These are phyloP conservation scores for Ostrea edulis DNA, from an alignment of 1,140 invertebrate species.

Conservation along the genomic window DNA sequence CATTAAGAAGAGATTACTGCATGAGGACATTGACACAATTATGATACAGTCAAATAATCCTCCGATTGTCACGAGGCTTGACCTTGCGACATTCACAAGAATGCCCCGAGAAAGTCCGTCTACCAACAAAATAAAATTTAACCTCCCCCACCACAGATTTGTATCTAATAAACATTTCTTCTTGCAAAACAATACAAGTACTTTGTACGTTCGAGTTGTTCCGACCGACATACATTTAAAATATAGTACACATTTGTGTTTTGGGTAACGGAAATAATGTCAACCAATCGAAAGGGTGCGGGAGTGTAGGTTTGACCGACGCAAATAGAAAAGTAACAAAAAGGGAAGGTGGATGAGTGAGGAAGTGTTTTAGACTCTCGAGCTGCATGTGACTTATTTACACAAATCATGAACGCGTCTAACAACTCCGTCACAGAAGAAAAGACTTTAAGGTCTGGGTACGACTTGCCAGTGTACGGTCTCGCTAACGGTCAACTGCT, in stretches of 20 bases:
- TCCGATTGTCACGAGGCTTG: not conserved
- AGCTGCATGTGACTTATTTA: not conserved
- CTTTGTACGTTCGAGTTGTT: no score
- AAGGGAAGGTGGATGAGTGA: constrained; percentile 5
- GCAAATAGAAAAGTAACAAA: not conserved
- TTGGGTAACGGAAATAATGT: not conserved
- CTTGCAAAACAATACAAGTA: no score
- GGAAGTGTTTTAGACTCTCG: not conserved
- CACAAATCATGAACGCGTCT: not conserved
- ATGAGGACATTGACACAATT: not conserved
- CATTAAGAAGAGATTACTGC: constrained; percentile 3
- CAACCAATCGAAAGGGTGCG: not conserved
- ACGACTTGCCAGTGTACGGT: constrained; percentile 52
- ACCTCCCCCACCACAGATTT: no score
- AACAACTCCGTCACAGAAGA: not conserved
- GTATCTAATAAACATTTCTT: no score
- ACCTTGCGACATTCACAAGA: not conserved
- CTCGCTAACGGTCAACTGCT: constrained; percentile 51
- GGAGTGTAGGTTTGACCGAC: not conserved
- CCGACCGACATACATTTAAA: no score
- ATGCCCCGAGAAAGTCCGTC: no score
- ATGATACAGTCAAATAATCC: not conserved
- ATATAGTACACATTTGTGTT: not conserved
- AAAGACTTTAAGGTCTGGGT: constrained; percentile 17
- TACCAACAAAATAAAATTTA: no score